A percentile compares a stretch with the other conserved stretches of the same genome.
These are phyloP conservation scores for Aurelia sp. DNA, from an alignment of 30 jellyfish, hydroid and myxozoan species.

Conservation along the genomic window DNA sequence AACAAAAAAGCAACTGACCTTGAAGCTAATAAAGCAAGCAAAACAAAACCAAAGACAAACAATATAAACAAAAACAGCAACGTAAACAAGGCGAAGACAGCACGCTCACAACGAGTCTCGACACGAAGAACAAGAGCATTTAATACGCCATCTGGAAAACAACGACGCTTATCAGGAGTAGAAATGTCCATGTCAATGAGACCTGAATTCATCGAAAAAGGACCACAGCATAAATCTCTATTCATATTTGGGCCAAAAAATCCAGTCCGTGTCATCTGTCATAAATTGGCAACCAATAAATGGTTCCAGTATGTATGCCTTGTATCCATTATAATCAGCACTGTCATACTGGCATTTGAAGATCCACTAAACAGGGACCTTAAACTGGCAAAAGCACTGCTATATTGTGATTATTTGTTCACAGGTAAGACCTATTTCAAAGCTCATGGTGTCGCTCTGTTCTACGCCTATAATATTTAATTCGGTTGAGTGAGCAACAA, in stretches of 20 bases:
- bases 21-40: background rate
- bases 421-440: conserved; percentile 55
- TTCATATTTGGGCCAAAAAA: conserved; percentile 67
- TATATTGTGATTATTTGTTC: conserved; percentile 66
- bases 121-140: background rate
- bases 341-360: conserved; percentile 73
- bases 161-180: background rate
- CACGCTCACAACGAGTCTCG: background rate
- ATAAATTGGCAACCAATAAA: conserved; percentile 37
- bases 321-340: conserved; percentile 64
- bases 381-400: conserved; percentile 1
- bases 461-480: too few relatives aligned
- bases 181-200: conserved; percentile 28
- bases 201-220: conserved; percentile 35
- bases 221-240: conserved; percentile 81
- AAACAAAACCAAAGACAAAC: background rate
- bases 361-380: conserved; percentile 64
- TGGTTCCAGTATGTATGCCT: conserved; percentile 48
- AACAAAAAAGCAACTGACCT: background rate
- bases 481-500: too few relatives aligned
- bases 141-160: background rate
- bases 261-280: conserved; percentile 47
- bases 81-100: background rate
- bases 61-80: background rate
- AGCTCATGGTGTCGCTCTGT: too few relatives aligned